phyloP scores from a whole-genome alignment of 2,113 vertebrate genomes.

The Camelus bactrianus region DNA sequence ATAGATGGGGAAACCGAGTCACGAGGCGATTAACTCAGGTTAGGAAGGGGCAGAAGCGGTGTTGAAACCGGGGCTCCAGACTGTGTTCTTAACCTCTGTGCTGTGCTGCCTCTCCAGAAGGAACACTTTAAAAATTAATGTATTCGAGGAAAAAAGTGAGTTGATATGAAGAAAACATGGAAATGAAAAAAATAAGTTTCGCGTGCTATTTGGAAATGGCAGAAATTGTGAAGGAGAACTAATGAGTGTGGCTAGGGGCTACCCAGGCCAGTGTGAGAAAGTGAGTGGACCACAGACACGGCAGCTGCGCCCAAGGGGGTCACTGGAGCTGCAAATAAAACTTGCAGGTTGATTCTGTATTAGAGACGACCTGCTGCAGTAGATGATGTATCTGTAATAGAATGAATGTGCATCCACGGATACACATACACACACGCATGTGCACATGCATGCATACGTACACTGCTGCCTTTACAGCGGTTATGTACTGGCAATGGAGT shows the following conservation, averaged over 20 bases:
- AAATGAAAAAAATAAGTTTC: background rate
- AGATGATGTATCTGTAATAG: background rate
- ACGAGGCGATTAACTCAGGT: background rate
- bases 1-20: background rate
- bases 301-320: background rate
- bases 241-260: background rate
- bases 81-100: background rate
- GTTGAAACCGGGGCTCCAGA: background rate
- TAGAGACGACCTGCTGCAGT: background rate
- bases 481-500: background rate
- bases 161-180: background rate
- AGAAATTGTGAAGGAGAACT: background rate
- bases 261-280: background rate
- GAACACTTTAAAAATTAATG: background rate
- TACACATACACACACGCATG: too few relatives aligned
- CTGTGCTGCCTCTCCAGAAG: background rate
- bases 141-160: background rate
- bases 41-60: background rate
- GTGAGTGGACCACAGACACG: background rate
- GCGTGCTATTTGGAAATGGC: background rate
- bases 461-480: too few relatives aligned
- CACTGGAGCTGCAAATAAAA: background rate
- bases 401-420: rapidly evolving
- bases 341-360: background rate
- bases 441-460: rapidly evolving